These are phyloP conservation scores for Tragelaphus strepsiceros DNA, from an alignment of 2,113 vertebrate species.

Conservation along the genomic window DNA sequence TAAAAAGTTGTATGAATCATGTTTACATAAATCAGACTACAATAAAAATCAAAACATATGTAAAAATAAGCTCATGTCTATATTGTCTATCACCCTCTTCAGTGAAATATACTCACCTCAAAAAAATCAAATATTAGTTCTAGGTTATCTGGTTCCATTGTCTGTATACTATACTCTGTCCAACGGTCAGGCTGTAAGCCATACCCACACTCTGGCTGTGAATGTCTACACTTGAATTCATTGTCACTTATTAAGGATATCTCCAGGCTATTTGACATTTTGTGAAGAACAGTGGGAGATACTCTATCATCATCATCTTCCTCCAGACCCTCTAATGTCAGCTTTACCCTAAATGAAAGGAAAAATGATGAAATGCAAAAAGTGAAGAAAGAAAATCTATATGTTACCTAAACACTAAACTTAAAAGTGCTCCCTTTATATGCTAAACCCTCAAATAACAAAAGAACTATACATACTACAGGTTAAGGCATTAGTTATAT, in stretches of 20 bases:
- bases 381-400: neutral
- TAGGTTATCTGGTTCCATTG: slow-evolving; percentile 97
- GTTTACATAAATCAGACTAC: neutral
- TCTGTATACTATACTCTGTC: slow-evolving; percentile 96
- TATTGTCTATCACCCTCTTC: neutral
- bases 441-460: neutral
- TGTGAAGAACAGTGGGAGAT: slow-evolving; percentile 81
- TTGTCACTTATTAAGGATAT: slow-evolving; percentile 90
- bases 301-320: slow-evolving; percentile 82
- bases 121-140: slow-evolving; percentile 98
- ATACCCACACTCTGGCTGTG: slow-evolving; percentile 96
- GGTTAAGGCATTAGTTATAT: neutral
- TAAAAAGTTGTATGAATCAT: neutral
- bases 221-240: slow-evolving; percentile 90
- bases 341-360: slow-evolving; percentile 82
- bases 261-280: slow-evolving; percentile 90
- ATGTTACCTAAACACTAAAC: neutral
- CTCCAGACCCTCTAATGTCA: slow-evolving; percentile 93
- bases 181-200: slow-evolving; percentile 88
- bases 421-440: neutral
- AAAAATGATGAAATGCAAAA: slow-evolving; percentile 45
- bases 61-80: neutral
- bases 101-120: slow-evolving; percentile 85
- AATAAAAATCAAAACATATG: neutral
- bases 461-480: neutral